Percentiles rank a stretch among this genome's conserved stretches.
Conservation (phyloP, 2,113 vertebrate species). For the Peromyscus californicus region DNA sequence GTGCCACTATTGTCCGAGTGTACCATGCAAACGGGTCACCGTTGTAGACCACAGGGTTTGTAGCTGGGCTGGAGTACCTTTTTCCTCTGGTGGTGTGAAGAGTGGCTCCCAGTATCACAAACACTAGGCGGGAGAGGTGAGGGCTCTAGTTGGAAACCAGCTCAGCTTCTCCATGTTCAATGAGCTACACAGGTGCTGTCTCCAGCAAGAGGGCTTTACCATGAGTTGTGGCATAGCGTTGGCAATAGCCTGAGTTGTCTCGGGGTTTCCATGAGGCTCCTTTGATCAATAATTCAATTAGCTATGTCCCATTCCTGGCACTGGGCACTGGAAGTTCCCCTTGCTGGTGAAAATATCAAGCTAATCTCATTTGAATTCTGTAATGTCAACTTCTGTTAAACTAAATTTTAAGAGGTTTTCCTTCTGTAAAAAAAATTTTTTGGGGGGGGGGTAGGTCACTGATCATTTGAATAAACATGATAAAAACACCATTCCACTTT, state of each 20-base stretch:
- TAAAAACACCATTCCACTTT: neutral
- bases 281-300: neutral
- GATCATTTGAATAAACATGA: neutral
- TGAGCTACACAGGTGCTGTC: neutral
- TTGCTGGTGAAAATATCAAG: neutral
- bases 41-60: neutral
- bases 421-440: neutral
- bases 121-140: neutral
- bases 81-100: neutral
- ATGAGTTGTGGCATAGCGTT: neutral
- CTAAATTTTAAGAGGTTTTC: conserved; percentile 33
- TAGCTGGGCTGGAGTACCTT: neutral
- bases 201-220: neutral
- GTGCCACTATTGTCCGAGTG: neutral
- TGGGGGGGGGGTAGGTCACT: neutral
- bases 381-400: conserved; percentile 20
- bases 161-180: neutral
- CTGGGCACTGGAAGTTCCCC: neutral
- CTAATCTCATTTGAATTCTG: conserved; percentile 6
- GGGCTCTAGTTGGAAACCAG: neutral
- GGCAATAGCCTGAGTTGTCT: neutral
- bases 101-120: neutral
- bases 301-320: neutral
- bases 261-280: neutral
- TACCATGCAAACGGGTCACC: too few species aligned